A percentile compares a stretch with the other conserved stretches of the same genome.
Evolutionary conservation across 2,888 invertebrate genomes (phyloP).

Genomic region (Hirtodrosophila confusa): DNA sequence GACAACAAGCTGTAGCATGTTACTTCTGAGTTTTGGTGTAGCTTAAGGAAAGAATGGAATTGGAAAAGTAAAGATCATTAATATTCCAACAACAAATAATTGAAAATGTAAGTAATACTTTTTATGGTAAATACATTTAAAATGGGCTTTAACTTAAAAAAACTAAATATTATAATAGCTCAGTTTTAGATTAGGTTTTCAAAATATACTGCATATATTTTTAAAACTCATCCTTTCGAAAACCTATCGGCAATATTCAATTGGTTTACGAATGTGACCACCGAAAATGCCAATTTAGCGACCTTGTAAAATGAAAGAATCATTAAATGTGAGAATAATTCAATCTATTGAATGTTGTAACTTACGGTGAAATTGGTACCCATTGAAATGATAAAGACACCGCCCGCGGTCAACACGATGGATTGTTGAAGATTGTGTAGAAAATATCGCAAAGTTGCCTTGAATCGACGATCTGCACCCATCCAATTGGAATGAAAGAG

Average conservation of each 20-base stretch:
- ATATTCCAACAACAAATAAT: too few species aligned
- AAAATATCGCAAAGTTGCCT: conserved; percentile 40
- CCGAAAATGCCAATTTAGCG: conserved; percentile 65
- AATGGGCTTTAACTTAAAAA: too few species aligned
- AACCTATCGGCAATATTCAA: conserved; percentile 61
- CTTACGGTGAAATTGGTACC: conserved; percentile 59
- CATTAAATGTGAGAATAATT: not conserved
- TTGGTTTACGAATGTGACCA: conserved; percentile 56
- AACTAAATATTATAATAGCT: too few species aligned
- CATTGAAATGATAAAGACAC: conserved; percentile 57
- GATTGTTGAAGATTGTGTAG: conserved; percentile 63
- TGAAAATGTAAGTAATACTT: too few species aligned
- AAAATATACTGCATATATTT: too few species aligned
- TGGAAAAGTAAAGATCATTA: too few species aligned
- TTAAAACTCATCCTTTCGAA: not conserved
- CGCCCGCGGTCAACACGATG: conserved; percentile 56
- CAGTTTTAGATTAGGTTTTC: too few species aligned
- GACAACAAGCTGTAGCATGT: too few species aligned
- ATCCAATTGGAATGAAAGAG: conserved; percentile 66
- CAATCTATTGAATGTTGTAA: not conserved
- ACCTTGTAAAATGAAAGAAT: conserved; percentile 29
- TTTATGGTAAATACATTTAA: too few species aligned
- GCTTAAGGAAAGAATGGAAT: too few species aligned
- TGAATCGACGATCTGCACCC: conserved; percentile 45
- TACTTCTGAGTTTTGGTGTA: too few species aligned